Evolutionary conservation across 1,140 invertebrate species (phyloP), one percentile per base, ranked within the genome.

Genomic region (Camponotus vicinus): DNA sequence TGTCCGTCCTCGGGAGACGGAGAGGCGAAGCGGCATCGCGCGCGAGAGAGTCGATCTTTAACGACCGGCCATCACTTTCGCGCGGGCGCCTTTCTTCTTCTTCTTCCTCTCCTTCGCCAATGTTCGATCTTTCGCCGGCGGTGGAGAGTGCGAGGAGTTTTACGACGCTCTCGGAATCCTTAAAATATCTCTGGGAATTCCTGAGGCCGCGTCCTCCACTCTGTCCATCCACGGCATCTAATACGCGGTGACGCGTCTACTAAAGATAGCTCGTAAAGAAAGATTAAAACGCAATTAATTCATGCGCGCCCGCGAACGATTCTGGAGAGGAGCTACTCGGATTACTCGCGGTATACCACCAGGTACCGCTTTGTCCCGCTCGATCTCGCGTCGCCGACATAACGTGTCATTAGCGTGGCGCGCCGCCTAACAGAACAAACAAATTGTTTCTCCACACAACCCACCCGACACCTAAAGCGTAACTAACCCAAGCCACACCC

Each of bases 341-440:
- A 73, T 83, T 83, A 83, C 79, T 73, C 67, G 32, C 40, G 77
- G 40, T 63, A 78, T 70, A 87, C 71, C 55, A 11, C 45, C 79
- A 69, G 42, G 40, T 27, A 40, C 8, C 42, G 37, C 61, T 67
- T 83, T 77, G 71, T 85, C 82, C 61, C 71, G 21, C 45, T 77
- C 70, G 42, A 45, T 61, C 27, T 55, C 73, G 73, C 73, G 88
- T 76, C 86, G 89, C 86, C 88, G 91, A 88, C 89, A 89, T 89
- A 89, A 91, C 88, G 78, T 91, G 86, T 91, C 88, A 91, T 91
- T 91, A 91, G 86, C 84, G 79, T 79, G 75, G 84, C 86, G 76
- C 86, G 84, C 89, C 88, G 88, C 88, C 49, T 88, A 88, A 88
- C 89, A 91, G 91, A 91, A 91, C 91, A 91, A 91, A 91, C 89